These are phyloP conservation scores for Caenorhabditis macrosperma DNA, from an alignment of 2,888 invertebrate species.

Conservation along the genomic window DNA sequence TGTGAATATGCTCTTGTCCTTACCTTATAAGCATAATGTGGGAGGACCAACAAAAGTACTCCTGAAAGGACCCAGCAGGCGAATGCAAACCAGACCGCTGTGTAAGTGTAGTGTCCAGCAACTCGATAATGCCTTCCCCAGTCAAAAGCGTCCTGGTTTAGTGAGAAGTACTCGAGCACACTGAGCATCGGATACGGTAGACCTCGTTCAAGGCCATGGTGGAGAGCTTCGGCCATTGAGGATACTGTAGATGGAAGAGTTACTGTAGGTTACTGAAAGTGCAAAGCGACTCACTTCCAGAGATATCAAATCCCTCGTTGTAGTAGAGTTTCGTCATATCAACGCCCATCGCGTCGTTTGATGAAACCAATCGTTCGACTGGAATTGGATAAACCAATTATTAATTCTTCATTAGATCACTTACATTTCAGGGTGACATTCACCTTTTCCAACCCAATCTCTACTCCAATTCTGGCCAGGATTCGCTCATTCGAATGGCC, in stretches of 20 bases:
- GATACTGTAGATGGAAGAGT: constrained; percentile 63
- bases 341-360: constrained; percentile 49
- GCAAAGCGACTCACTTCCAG: constrained; percentile 65
- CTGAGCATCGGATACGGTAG: constrained; percentile 77
- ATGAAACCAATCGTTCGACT: constrained; percentile 62
- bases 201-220: constrained; percentile 71
- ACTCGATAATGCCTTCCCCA: constrained; percentile 76
- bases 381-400: constrained; percentile 12
- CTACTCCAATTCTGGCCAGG: constrained; percentile 72
- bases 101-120: constrained; percentile 77
- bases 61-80: constrained; percentile 72
- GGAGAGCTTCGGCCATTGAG: constrained; percentile 73
- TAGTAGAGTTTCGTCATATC: constrained; percentile 68
- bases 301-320: constrained; percentile 75
- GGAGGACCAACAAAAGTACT: constrained; percentile 72
- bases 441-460: constrained; percentile 74
- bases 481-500: constrained; percentile 75
- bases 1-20: too few species aligned
- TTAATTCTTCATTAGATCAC: not conserved
- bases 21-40: constrained; percentile 70
- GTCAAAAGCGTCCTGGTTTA: constrained; percentile 75
- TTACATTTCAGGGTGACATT: constrained; percentile 76
- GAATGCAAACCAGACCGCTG: constrained; percentile 67
- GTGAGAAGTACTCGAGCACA: constrained; percentile 74
- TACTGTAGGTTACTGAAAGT: not conserved